Evolutionary conservation across 1,140 invertebrate genomes (phyloP), one percentile per base, ranked within the genome.

Genomic region (Heliconius congener): DNA sequence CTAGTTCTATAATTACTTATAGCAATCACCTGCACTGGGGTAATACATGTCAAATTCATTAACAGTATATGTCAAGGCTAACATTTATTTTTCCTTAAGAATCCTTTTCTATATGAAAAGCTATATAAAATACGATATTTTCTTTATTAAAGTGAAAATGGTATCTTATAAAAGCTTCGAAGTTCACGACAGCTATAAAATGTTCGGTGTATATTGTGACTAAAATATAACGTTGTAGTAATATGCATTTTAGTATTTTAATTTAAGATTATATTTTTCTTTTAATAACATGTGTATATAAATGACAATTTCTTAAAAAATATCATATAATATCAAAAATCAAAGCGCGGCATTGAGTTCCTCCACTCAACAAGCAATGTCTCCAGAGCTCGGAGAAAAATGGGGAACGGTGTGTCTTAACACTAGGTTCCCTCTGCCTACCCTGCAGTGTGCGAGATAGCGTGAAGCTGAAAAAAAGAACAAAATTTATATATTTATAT

Each of bases 111-210:
- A 27, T 73, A 6, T 73, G 30, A 78, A 18, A 72, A 72, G 66
- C 71, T 46, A 71, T 37, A 71, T 71, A 72, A 66, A 75, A 71
- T n/a, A 8, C 13, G 27, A 30, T 79, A 79, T 71, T 79, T 79
- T 79, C 27, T 30, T 66, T 66, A 30, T 66, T 66, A 60, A 71
- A 42, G 39, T 55, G 55, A 60, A 71, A 66, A 70, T 4, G 27
- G 60, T 70, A 71, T 74, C 71, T 73, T 27, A 46, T 66, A 34
- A 78, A 79, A 79, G 73, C 42, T 52, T 71, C 23, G 72, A 71
- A 72, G 18, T 80, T 76, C 78, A 81, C 16, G 73, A 71, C 57
- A 27, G 13, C 50, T 50, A 77, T 81, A 81, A 73, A 77, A 77
- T 50, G 23, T 73, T 76, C 8, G 52, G 27, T 77, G 71, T 77